phyloP scores from a whole-genome alignment of 2,888 invertebrate genomes.

The Germaria angustata region DNA sequence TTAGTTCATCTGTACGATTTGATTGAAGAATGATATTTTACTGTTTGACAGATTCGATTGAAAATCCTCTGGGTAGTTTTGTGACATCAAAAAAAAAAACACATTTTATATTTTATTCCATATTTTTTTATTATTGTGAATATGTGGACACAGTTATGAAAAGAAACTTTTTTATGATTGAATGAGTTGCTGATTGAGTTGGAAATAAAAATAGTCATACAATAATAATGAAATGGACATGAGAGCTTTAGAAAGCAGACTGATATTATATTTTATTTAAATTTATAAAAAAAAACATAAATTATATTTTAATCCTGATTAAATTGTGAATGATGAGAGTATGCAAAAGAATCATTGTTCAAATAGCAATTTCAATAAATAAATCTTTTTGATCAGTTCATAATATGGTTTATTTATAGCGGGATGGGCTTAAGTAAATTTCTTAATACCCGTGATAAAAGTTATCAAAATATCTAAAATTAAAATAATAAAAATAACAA shows the following conservation, averaged over 20 bases:
- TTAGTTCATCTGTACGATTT: slow-evolving; percentile 66
- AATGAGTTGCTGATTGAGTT: slow-evolving; percentile 67
- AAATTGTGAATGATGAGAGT: slow-evolving; percentile 15
- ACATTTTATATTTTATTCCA: too few relatives aligned
- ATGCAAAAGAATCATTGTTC: not conserved
- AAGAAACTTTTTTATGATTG: slow-evolving; percentile 61
- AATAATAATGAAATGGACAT: slow-evolving; percentile 45
- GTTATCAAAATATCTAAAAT: too few relatives aligned
- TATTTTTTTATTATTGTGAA: slow-evolving; percentile 22
- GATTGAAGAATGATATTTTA: slow-evolving; percentile 74
- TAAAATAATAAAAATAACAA: too few relatives aligned
- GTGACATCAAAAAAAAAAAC: slow-evolving; percentile 16
- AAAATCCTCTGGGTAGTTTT: slow-evolving; percentile 70
- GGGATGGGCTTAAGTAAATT: too few relatives aligned
- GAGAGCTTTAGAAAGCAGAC: not conserved
- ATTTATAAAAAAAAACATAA: slow-evolving; percentile 6
- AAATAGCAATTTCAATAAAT: slow-evolving; percentile 16
- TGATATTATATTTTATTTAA: slow-evolving; percentile 36
- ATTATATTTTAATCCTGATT: slow-evolving; percentile 57
- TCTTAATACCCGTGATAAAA: too few relatives aligned
- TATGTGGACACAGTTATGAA: slow-evolving; percentile 47
- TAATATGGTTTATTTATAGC: too few relatives aligned
- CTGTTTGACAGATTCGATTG: slow-evolving; percentile 74
- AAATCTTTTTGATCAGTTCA: not conserved
- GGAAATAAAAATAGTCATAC: slow-evolving; percentile 16